Conservation (phyloP, 2,113 vertebrate genomes). For the Leucopsar rothschildi region DNA sequence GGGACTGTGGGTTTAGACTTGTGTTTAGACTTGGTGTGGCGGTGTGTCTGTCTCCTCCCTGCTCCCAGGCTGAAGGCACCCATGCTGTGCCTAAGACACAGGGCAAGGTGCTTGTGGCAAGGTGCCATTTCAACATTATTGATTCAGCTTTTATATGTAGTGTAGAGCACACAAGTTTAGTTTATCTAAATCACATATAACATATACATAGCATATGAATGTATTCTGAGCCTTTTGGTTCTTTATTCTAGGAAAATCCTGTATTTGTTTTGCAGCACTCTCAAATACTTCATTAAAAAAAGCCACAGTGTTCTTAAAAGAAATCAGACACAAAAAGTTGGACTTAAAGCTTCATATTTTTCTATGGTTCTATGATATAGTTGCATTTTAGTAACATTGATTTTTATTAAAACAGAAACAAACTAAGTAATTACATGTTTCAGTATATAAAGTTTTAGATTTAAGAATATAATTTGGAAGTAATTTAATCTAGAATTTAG, state of each 20-base stretch:
- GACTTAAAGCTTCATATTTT: neutral
- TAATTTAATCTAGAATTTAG: neutral
- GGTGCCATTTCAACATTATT: neutral
- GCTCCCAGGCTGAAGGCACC: neutral
- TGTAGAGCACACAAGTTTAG: neutral
- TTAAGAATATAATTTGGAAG: neutral
- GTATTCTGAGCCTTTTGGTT: rapidly evolving
- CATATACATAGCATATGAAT: neutral
- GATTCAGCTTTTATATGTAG: neutral
- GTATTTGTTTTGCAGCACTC: neutral
- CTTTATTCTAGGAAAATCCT: neutral
- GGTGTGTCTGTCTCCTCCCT: neutral
- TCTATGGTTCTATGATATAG: neutral
- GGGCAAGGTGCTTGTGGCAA: neutral
- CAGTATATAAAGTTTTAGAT: neutral
- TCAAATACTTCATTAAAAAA: neutral
- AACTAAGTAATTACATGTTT: neutral
- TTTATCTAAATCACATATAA: neutral
- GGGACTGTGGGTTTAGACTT: neutral
- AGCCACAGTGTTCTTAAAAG: neutral
- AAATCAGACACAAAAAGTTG: neutral
- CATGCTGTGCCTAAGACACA: neutral
- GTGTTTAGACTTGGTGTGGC: neutral
- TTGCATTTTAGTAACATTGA: neutral
- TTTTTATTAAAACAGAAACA: neutral